Evolutionary conservation across 2,113 vertebrate species (phyloP).

Genomic region (Carassius gibelio): DNA sequence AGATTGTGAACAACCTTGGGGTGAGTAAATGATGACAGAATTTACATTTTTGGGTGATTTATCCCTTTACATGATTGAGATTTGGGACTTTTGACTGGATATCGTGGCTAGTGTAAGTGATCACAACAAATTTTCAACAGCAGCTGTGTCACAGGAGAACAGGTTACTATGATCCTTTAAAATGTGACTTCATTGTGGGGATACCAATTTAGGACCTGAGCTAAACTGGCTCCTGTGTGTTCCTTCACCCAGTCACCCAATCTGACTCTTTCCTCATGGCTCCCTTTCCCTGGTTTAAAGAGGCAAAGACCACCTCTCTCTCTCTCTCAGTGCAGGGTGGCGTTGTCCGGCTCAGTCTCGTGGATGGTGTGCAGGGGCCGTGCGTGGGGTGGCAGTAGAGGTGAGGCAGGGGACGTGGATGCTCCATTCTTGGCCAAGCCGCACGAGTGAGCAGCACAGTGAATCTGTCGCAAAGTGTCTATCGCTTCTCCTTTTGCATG

Average conservation of each 20-base stretch:
- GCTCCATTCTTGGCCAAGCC: conserved; percentile 85
- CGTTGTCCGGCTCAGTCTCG: conserved; percentile 71
- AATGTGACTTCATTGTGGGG: neutral
- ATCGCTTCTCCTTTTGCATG: conserved; percentile 85
- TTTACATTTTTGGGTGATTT: neutral
- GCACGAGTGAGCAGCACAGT: conserved; percentile 87
- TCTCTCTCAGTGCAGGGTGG: conserved; percentile 76
- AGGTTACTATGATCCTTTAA: neutral
- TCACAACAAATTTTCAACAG: neutral
- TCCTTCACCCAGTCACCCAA: neutral
- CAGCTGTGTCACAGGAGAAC: neutral
- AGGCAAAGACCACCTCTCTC: conserved; percentile 39
- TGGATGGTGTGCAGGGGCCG: conserved; percentile 74
- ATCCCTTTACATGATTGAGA: neutral
- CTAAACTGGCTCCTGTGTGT: conserved; percentile 32
- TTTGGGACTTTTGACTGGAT: neutral
- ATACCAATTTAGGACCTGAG: neutral
- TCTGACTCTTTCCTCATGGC: conserved; percentile 4
- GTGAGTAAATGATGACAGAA: neutral
- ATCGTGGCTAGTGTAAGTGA: neutral
- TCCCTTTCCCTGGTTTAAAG: neutral
- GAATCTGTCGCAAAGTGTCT: conserved; percentile 89
- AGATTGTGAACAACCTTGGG: neutral
- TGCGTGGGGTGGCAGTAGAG: conserved; percentile 69
- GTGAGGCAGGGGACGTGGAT: conserved; percentile 69